Evolutionary conservation across 2,113 vertebrate genomes (phyloP).

Genomic region (Himantopus leucocephalus): DNA sequence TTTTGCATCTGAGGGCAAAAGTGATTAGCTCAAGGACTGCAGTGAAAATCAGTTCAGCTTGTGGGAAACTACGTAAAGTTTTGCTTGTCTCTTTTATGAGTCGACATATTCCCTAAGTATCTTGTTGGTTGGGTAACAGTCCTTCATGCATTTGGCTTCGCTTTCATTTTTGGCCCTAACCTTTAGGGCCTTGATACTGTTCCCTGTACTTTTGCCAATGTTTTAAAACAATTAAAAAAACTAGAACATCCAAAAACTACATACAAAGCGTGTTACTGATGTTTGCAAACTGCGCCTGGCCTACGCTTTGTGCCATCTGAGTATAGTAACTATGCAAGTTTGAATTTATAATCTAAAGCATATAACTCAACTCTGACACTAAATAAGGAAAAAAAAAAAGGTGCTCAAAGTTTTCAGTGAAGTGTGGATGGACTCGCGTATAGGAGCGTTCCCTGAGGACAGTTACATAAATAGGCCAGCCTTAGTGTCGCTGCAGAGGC

Average conservation of each 20-base stretch:
- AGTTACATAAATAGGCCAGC: neutral
- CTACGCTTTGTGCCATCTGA: neutral
- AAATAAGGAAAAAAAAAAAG: neutral
- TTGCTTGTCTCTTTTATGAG: neutral
- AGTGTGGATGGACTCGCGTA: neutral
- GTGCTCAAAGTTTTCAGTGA: neutral
- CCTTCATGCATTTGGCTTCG: neutral
- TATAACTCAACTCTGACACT: neutral
- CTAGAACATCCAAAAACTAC: constrained; percentile 4
- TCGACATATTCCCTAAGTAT: neutral
- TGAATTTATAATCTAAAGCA: constrained; percentile 6
- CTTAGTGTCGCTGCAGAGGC: neutral
- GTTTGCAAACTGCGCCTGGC: neutral
- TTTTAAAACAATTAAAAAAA: neutral
- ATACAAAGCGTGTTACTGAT: neutral
- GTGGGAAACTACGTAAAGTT: neutral
- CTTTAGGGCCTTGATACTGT: constrained; percentile 11
- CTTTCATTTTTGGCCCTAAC: neutral
- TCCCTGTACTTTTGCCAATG: neutral
- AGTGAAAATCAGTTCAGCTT: neutral
- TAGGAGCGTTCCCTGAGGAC: neutral
- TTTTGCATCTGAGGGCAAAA: neutral
- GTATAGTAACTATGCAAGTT: neutral
- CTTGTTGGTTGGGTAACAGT: neutral
- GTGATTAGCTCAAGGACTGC: neutral